phyloP scores from a whole-genome alignment of 2,797 vertebrate genomes.

The Pseudochaenichthys georgianus region DNA sequence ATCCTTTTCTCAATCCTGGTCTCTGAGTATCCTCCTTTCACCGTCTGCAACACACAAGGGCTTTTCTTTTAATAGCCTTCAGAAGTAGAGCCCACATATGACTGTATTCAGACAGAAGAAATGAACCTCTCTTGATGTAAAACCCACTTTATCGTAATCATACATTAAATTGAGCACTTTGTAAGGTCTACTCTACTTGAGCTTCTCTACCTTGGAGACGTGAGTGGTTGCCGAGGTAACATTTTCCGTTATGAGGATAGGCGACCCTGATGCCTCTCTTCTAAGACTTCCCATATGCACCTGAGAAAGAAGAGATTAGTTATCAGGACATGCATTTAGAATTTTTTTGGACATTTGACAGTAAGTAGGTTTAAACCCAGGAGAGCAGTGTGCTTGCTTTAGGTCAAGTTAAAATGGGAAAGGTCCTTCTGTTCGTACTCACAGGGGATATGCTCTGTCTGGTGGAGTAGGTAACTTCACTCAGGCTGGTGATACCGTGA shows the following conservation, averaged over 20 bases:
- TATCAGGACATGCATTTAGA: neutral
- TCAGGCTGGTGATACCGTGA: slow-evolving; percentile 74
- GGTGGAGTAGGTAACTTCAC: slow-evolving; percentile 82
- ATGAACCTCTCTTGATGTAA: neutral
- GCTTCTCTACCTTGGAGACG: slow-evolving; percentile 92
- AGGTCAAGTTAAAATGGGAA: slow-evolving; percentile 51
- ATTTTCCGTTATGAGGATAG: slow-evolving; percentile 89
- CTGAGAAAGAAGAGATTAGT: slow-evolving; percentile 56
- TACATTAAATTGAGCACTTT: neutral
- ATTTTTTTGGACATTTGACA: slow-evolving; percentile 16
- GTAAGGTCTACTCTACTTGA: slow-evolving; percentile 3
- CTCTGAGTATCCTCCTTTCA: slow-evolving; percentile 99
- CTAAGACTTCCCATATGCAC: slow-evolving; percentile 81
- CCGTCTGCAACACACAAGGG: slow-evolving; percentile 87
- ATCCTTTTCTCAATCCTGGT: slow-evolving; percentile 99
- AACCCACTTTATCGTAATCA: slow-evolving; percentile 1
- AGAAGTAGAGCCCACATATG: slow-evolving; percentile 6
- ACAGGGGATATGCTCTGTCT: slow-evolving; percentile 85
- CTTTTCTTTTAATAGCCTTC: slow-evolving; percentile 21
- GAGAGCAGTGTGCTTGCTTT: slow-evolving; percentile 30
- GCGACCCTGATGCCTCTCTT: slow-evolving; percentile 81
- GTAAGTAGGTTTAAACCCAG: slow-evolving; percentile 53
- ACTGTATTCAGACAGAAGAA: slow-evolving; percentile 9
- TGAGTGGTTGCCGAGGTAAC: slow-evolving; percentile 98
- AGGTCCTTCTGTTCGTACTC: slow-evolving; percentile 67